phyloP scores from a whole-genome alignment of 2,797 vertebrate genomes.

The Phaenicophaeus curvirostris region DNA sequence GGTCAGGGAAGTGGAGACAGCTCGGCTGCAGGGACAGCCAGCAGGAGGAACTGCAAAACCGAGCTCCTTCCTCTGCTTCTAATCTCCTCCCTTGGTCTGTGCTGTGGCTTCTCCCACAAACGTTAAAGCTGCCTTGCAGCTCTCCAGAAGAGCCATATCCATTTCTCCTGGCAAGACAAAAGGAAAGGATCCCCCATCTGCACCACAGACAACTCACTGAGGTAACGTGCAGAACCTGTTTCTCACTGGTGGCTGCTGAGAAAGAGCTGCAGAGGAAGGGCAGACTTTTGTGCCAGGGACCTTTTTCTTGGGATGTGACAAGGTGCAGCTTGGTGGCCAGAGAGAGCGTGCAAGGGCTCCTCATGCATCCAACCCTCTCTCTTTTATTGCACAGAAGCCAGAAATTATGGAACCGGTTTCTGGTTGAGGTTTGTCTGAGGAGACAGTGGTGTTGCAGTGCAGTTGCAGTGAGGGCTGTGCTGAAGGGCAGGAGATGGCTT shows the following conservation, averaged over 20 bases:
- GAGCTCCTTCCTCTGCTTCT: not conserved
- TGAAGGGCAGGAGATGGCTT: not conserved
- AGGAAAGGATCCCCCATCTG: not conserved
- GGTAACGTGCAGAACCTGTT: not conserved
- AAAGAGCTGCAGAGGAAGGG: not conserved
- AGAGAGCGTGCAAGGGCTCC: not conserved
- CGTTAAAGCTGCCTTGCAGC: not conserved
- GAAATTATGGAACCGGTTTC: not conserved
- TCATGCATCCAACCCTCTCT: not conserved
- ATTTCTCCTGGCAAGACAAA: not conserved
- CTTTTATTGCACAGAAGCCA: not conserved
- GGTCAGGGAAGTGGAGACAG: not conserved
- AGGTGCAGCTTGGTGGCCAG: not conserved
- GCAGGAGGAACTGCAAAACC: not conserved
- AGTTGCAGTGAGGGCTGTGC: not conserved
- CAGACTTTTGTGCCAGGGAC: not conserved
- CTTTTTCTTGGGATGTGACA: not conserved
- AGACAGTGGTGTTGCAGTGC: fast-evolving
- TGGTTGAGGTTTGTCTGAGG: not conserved
- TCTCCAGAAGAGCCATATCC: not conserved
- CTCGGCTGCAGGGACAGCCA: not conserved
- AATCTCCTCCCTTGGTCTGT: not conserved
- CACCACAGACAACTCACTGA: too few relatives aligned
- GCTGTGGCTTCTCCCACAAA: not conserved
- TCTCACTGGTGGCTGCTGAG: not conserved